phyloP scores from a whole-genome alignment of 1,140 invertebrate genomes.

The Calephelis nemesis region DNA sequence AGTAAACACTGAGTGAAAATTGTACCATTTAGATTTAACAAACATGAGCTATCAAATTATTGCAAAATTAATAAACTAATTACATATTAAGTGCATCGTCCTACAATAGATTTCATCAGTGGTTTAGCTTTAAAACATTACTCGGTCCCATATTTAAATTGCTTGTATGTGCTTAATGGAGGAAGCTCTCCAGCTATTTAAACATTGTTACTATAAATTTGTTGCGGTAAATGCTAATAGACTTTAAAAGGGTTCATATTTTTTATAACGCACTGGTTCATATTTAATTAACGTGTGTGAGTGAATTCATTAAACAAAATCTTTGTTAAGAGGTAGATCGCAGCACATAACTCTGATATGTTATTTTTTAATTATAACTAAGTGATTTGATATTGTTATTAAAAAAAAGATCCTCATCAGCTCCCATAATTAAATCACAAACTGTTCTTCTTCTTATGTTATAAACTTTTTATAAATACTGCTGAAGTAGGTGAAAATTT shows the following conservation, averaged over 20 bases:
- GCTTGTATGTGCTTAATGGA: slow-evolving; percentile 4
- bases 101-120: slow-evolving; percentile 49
- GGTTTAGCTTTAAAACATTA: slow-evolving; percentile 36
- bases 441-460: too few species aligned
- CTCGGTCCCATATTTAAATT: slow-evolving; percentile 2
- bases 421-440: too few species aligned
- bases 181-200: not conserved
- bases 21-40: too few species aligned
- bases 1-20: too few species aligned
- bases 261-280: not conserved
- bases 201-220: slow-evolving; percentile 4
- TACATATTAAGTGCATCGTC: slow-evolving; percentile 34
- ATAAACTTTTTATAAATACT: too few species aligned
- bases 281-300: slow-evolving; percentile 6
- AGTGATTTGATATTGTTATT: too few species aligned
- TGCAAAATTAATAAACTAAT: slow-evolving; percentile 48
- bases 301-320: too few species aligned
- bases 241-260: slow-evolving; percentile 5
- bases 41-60: slow-evolving; percentile 23
- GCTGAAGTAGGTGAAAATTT: too few species aligned
- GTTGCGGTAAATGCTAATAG: slow-evolving; percentile 11
- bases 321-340: too few species aligned
- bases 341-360: too few species aligned
- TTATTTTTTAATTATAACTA: too few species aligned
- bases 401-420: too few species aligned